Base-by-base conservation (phyloP, 2,797 vertebrate species). In the Oreonectes daqikongensis region DNA sequence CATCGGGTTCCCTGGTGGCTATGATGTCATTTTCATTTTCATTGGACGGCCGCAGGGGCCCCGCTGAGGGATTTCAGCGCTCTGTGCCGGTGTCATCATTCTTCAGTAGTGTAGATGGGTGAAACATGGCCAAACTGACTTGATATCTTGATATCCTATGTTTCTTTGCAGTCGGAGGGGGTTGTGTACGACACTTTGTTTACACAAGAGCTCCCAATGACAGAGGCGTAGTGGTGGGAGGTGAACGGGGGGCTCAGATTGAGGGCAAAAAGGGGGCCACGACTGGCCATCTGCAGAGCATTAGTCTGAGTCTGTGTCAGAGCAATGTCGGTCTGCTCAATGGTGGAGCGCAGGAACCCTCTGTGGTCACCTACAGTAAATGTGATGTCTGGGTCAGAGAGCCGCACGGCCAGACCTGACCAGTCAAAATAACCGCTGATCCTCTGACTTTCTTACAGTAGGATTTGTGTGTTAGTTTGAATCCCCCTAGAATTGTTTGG, bases 151-250 rank as follows among this genome's bases (percentile, higher is more conserved):
- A 81, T 81, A 80, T 75, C 75, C 79, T 79, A 72, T 82, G 76
- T 81, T 81, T 85, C 83, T 79, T 72, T 84, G 81, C 81, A 69
- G 85, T 79, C n/a, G 5, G 76, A 77, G 80, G 68, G 84, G 86
- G 69, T 30, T 83, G 85, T 86, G 83, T 85, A 74, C 76, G 82
- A 83, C 77, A 76, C 67, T 48, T 72, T 82, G 80, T 85, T 75
- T 84, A 88, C 76, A 85, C 72, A 75, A 85, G 79, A 72, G 76
- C 79, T 82, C 72, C 80, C 30, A 82, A 65, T 84, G 79, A 78
- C 79, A 82, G 74, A 82, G 81, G 79, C 77, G 83, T 77, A 60
- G 75, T 55, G 75, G 67, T 52, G 48, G 55, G 46, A 35, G 38
- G 38, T 59, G 35, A 20, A 24, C 28, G n/a, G 64, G 35, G 72